phyloP scores from a whole-genome alignment of 2,797 vertebrate genomes.

The Margarornis squamiger region DNA sequence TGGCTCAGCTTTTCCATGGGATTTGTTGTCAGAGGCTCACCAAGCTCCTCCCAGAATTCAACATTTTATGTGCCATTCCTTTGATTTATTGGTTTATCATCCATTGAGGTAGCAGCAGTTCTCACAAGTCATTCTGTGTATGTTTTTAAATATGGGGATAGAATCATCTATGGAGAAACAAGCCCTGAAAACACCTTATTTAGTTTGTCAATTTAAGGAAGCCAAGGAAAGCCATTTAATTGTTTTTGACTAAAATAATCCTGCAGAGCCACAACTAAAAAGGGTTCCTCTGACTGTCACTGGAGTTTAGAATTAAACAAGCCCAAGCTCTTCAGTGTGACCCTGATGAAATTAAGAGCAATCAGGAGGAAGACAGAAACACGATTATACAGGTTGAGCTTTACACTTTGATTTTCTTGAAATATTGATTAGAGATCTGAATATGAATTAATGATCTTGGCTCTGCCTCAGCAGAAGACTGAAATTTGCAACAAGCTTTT shows the following conservation, averaged over 20 bases:
- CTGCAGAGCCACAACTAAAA: background rate
- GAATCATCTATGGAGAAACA: background rate
- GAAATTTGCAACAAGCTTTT: background rate
- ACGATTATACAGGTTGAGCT: background rate
- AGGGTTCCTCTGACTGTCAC: background rate
- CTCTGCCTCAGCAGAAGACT: background rate
- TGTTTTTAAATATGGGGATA: background rate
- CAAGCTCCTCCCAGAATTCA: background rate
- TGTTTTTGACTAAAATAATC: background rate
- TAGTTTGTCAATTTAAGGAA: background rate
- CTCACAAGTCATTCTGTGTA: background rate
- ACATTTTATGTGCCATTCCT: slow-evolving; percentile 1
- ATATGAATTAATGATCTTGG: slow-evolving; percentile 8
- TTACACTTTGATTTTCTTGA: background rate
- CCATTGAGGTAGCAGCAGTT: background rate
- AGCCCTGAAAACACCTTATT: background rate
- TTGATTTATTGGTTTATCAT: slow-evolving; percentile 41
- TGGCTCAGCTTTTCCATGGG: no score
- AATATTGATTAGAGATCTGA: slow-evolving; percentile 4
- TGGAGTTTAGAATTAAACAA: slow-evolving; percentile 28
- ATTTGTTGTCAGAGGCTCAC: no score
- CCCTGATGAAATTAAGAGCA: background rate
- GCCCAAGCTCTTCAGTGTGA: background rate
- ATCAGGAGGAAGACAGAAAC: background rate
- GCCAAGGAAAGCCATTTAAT: background rate